Conservation (phyloP, 2,113 vertebrate species). For the Sturnira hondurensis region DNA sequence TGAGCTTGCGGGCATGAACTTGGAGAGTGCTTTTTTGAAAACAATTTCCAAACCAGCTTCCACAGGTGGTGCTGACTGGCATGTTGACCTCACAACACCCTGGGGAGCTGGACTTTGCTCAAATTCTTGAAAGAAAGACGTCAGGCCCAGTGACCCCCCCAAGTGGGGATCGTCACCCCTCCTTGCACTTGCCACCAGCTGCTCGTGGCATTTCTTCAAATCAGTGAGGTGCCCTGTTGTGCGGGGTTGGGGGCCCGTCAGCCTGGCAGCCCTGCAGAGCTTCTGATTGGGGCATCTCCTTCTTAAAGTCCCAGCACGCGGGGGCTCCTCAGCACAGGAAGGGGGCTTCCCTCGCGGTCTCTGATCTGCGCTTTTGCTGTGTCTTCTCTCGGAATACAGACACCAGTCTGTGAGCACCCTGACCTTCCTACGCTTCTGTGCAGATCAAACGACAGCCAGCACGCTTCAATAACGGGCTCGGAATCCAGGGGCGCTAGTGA, state of each 20-base stretch:
- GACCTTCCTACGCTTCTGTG: constrained; percentile 7
- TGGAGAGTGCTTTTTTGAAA: background rate
- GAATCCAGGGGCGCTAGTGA: background rate
- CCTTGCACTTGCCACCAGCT: constrained; percentile 17
- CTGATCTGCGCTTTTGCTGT: constrained; percentile 48
- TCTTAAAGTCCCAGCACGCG: background rate
- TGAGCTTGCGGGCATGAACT: background rate
- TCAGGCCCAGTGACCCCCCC: background rate
- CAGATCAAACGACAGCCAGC: constrained; percentile 51
- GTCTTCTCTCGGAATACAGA: constrained; percentile 46
- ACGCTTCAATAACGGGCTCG: background rate
- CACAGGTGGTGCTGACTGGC: background rate
- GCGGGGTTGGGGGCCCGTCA: background rate
- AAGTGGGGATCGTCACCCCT: background rate
- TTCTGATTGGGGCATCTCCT: background rate
- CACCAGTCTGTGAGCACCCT: background rate
- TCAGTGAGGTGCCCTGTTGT: constrained; percentile 50
- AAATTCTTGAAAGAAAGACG: constrained; percentile 32
- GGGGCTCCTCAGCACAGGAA: background rate
- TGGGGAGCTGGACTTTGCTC: background rate
- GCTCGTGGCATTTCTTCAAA: constrained; percentile 64
- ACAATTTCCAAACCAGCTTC: background rate
- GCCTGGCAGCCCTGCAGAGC: background rate
- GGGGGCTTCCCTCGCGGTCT: constrained; percentile 28
- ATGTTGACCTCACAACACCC: background rate